These are phyloP conservation scores for Pseudococcus longispinus DNA, from an alignment of 2,888 invertebrate genomes.

Conservation along the genomic window DNA sequence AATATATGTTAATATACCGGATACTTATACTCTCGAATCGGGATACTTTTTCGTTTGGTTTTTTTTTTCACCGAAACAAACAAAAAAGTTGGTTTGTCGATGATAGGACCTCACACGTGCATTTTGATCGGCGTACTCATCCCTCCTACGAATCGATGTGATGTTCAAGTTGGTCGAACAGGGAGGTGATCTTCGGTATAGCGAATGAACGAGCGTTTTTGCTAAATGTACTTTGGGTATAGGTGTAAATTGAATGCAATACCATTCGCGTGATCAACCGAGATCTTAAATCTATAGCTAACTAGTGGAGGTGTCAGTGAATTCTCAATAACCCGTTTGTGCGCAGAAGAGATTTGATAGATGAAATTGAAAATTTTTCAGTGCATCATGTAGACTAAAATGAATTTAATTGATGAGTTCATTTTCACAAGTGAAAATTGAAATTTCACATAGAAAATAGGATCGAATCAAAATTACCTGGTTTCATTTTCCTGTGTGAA, in stretches of 20 bases:
- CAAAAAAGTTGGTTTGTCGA: not conserved
- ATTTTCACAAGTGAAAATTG: too few species aligned
- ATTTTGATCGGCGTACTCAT: not conserved
- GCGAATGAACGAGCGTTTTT: not conserved
- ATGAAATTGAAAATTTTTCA: too few species aligned
- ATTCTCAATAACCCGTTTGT: too few species aligned
- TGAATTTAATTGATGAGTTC: too few species aligned
- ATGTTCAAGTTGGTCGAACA: not conserved
- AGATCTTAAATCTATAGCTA: not conserved
- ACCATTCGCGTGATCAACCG: not conserved
- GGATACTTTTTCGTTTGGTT: too few species aligned
- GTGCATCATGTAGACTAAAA: too few species aligned
- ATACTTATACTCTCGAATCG: not conserved
- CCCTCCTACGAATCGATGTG: not conserved
- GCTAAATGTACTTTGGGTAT: not conserved
- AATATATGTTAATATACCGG: not conserved
- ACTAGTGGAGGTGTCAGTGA: too few species aligned
- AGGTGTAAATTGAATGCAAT: not conserved
- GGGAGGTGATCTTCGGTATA: too few species aligned
- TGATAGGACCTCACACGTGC: not conserved
- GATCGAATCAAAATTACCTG: too few species aligned
- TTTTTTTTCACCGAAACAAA: not conserved
- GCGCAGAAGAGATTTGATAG: too few species aligned
- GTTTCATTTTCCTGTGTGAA: too few species aligned
- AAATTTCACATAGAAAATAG: too few species aligned